phyloP scores from a whole-genome alignment of 1,140 invertebrate genomes.

The Penaeus indicus region DNA sequence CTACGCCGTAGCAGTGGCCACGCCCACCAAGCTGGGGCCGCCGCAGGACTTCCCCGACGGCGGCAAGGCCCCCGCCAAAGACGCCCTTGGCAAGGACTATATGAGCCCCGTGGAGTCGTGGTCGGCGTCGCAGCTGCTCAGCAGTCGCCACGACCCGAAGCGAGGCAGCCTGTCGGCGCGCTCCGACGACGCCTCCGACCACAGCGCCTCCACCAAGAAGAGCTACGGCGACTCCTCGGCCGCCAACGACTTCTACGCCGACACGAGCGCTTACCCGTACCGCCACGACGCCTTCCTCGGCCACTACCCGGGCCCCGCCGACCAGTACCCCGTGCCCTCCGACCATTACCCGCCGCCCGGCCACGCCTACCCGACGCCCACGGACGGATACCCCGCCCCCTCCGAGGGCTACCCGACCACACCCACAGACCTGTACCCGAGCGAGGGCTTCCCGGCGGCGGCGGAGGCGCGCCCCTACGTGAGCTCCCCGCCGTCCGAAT shows the following conservation, averaged over 20 bases:
- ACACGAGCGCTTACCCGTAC: constrained; percentile 47
- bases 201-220: constrained; percentile 65
- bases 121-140: constrained; percentile 65
- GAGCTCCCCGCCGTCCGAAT: constrained; percentile 65
- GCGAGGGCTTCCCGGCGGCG: constrained; percentile 50
- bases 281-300: constrained; percentile 31
- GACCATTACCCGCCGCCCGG: constrained; percentile 29
- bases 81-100: constrained; percentile 64
- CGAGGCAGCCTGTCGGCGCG: constrained; percentile 61
- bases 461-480: constrained; percentile 62
- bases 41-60: constrained; percentile 39
- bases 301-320: constrained; percentile 24
- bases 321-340: constrained; percentile 52
- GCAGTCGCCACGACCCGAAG: constrained; percentile 58
- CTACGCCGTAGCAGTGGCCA: constrained; percentile 52
- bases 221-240: constrained; percentile 64
- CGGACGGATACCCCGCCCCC: constrained; percentile 60
- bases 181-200: constrained; percentile 64
- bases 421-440: constrained; percentile 38
- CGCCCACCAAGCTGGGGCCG: constrained; percentile 38
- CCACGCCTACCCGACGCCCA: constrained; percentile 54
- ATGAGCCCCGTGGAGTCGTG: constrained; percentile 66
- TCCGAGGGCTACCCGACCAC: constrained; percentile 57
- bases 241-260: constrained; percentile 57
- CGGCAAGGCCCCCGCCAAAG: constrained; percentile 48